Evolutionary conservation across 2,888 invertebrate genomes (phyloP).

Genomic region (Embidobia sp.): DNA sequence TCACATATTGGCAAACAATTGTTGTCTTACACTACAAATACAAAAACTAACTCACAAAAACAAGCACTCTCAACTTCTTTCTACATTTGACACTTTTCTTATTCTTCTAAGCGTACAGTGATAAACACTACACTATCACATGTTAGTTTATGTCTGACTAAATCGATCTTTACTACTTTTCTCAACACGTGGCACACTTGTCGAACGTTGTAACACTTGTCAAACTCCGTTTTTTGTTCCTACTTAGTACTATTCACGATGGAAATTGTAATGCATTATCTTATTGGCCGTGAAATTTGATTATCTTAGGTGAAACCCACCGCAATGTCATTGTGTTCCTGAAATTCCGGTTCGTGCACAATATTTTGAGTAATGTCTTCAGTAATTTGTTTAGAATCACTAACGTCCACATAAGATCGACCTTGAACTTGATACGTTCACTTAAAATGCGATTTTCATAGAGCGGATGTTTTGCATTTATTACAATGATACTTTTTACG

Average conservation of each 20-base stretch:
- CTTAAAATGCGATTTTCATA: slow-evolving; percentile 4
- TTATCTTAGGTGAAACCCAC: neutral
- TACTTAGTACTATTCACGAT: too few species aligned
- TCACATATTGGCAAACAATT: slow-evolving; percentile 74
- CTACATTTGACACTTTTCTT: slow-evolving; percentile 29
- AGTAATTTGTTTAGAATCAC: slow-evolving; percentile 69
- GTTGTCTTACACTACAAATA: slow-evolving; percentile 17
- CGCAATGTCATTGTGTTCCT: slow-evolving; percentile 1
- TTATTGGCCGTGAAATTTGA: slow-evolving; percentile 52
- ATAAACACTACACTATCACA: slow-evolving; percentile 28
- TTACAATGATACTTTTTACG: neutral
- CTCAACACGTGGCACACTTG: slow-evolving; percentile 59
- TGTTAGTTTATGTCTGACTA: slow-evolving; percentile 20
- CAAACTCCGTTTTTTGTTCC: slow-evolving; percentile 6
- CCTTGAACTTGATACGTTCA: slow-evolving; percentile 60
- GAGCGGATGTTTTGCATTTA: neutral
- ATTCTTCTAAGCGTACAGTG: neutral
- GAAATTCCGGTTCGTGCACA: slow-evolving; percentile 29
- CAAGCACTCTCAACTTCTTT: neutral
- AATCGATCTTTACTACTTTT: slow-evolving; percentile 57
- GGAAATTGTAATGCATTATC: neutral
- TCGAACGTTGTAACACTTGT: slow-evolving; percentile 38
- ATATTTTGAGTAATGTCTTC: slow-evolving; percentile 69
- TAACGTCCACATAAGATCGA: slow-evolving; percentile 72
- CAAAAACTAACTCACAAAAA: slow-evolving; percentile 13